Conservation (phyloP, 2,113 vertebrate species). For the Epinephelus lanceolatus region DNA sequence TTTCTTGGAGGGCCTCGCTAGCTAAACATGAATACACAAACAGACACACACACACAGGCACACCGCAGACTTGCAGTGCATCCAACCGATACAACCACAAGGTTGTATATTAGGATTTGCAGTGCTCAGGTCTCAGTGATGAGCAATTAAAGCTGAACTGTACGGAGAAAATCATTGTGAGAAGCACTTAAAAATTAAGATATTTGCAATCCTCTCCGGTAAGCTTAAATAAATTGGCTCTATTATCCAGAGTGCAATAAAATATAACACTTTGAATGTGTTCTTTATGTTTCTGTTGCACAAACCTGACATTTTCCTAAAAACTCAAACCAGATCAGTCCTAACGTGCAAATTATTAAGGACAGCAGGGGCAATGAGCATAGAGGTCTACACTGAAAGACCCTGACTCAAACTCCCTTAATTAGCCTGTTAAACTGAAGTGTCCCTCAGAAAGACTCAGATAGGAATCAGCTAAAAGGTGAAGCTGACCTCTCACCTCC, state of each 20-base stretch:
- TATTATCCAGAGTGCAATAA: background rate
- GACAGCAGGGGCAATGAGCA: background rate
- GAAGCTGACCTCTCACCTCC: background rate
- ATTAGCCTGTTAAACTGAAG: background rate
- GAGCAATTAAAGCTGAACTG: constrained; percentile 17
- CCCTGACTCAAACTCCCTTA: background rate
- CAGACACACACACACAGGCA: constrained; percentile 27
- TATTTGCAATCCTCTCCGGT: background rate
- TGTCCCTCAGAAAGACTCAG: background rate
- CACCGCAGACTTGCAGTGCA: constrained; percentile 23
- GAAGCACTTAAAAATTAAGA: background rate
- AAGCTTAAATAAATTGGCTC: background rate
- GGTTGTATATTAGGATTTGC: background rate
- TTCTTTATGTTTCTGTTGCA: background rate
- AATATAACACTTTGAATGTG: background rate
- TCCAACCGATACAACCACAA: constrained; percentile 25
- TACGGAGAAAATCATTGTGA: background rate
- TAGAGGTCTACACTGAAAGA: background rate
- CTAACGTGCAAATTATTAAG: background rate
- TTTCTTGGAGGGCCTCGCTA: constrained; percentile 58
- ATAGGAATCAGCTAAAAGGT: background rate
- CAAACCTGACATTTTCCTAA: background rate
- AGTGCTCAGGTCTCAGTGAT: constrained; percentile 3
- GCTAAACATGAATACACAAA: constrained; percentile 53
- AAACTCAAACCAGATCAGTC: background rate